Percentiles rank a stretch among this genome's conserved stretches.
Conservation (phyloP, 35 echinoderm and acorn worm genomes). For the Heliocidaris erythrogramma region DNA sequence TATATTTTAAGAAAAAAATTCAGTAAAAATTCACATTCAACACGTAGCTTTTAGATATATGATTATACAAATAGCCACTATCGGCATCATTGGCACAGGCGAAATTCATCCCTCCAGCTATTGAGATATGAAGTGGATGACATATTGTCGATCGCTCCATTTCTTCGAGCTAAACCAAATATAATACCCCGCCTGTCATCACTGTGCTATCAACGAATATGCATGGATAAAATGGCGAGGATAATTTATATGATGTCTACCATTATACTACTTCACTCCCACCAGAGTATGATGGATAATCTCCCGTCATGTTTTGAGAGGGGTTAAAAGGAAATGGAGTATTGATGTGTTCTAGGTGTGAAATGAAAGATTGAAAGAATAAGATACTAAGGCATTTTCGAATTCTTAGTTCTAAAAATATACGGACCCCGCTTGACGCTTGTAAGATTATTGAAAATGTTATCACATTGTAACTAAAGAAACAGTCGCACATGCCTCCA, state of each 20-base stretch:
- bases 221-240: background rate
- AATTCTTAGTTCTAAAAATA: too few relatives aligned
- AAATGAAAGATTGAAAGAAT: too few relatives aligned
- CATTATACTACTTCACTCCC: background rate
- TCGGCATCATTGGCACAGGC: background rate
- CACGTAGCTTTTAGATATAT: background rate
- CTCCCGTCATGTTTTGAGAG: too few relatives aligned
- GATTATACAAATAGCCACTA: constrained; percentile 18
- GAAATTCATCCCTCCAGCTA: background rate
- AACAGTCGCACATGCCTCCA: too few relatives aligned
- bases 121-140: background rate
- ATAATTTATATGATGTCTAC: background rate
- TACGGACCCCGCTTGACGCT: too few relatives aligned
- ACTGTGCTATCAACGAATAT: background rate
- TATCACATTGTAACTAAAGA: too few relatives aligned
- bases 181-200: background rate
- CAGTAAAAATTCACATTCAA: background rate
- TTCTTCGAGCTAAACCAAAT: background rate
- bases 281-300: too few relatives aligned
- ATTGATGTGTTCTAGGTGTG: too few relatives aligned
- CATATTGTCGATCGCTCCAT: constrained; percentile 1
- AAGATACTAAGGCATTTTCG: too few relatives aligned
- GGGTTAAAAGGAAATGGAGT: too few relatives aligned
- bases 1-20: too few relatives aligned
- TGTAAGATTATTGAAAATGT: too few relatives aligned